Conservation (phyloP, 2,113 vertebrate genomes). For the Aphyosemion australe region DNA sequence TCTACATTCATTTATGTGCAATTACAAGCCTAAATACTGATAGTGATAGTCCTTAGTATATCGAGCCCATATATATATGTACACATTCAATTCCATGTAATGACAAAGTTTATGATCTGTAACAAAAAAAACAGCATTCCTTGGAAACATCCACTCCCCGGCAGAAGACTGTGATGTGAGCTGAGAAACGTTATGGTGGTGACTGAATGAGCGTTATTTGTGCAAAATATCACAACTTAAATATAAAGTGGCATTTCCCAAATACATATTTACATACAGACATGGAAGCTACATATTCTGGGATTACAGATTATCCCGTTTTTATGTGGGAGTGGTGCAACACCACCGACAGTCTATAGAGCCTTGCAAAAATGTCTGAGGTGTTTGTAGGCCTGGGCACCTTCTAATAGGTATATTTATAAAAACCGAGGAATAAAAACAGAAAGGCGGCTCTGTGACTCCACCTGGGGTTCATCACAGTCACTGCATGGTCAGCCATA, state of each 20-base stretch:
- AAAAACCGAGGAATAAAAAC: constrained; percentile 13
- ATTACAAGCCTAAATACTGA: constrained; percentile 64
- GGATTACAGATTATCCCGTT: constrained; percentile 52
- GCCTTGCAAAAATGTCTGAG: constrained; percentile 49
- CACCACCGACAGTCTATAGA: constrained; percentile 31
- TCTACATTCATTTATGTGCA: constrained; percentile 70
- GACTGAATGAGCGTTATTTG: constrained; percentile 41
- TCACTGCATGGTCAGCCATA: constrained; percentile 85
- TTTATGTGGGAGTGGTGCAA: constrained; percentile 29
- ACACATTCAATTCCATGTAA: constrained; percentile 62
- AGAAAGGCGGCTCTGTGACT: constrained; percentile 29
- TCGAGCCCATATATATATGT: constrained; percentile 47
- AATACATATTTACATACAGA: constrained; percentile 51
- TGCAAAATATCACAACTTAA: constrained; percentile 60
- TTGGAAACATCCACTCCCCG: constrained; percentile 54
- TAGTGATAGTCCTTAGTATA: constrained; percentile 64
- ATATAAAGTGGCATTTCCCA: constrained; percentile 41
- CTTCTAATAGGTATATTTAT: constrained; percentile 33
- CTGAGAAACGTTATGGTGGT: constrained; percentile 32
- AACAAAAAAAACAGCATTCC: constrained; percentile 72
- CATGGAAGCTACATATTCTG: constrained; percentile 72
- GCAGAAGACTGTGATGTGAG: constrained; percentile 39
- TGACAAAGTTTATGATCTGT: constrained; percentile 46
- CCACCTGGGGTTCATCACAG: constrained; percentile 45
- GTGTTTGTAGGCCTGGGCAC: constrained; percentile 50